Conservation (phyloP, 1,140 invertebrate genomes). For the Propsilocerus akamusi region DNA sequence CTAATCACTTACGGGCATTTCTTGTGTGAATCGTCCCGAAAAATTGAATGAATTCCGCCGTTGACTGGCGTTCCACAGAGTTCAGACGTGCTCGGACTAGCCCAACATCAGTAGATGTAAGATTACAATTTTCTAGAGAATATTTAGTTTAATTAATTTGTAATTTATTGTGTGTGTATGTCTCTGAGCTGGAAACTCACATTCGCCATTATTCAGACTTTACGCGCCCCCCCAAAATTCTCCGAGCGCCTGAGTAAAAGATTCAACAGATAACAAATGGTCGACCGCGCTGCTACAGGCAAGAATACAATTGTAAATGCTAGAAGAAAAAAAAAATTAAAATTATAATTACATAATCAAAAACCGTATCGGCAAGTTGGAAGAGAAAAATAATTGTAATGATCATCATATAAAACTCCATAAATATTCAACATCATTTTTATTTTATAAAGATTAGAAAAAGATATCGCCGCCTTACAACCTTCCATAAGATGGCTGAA, state of each 20-base stretch:
- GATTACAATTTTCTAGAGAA: no score
- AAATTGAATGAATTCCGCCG: background rate
- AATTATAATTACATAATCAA: slow-evolving; percentile 3
- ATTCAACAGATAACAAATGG: background rate
- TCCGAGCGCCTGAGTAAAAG: background rate
- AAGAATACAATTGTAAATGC: background rate
- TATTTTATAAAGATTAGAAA: no score
- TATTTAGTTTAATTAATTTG: slow-evolving; percentile 4
- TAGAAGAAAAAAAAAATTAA: background rate
- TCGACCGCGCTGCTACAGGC: no score
- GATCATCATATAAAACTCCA: background rate
- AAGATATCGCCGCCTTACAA: no score
- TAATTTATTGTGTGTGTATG: background rate
- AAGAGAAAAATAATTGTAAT: background rate
- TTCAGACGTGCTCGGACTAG: no score
- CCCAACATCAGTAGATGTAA: no score
- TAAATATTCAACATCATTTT: background rate
- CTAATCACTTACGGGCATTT: background rate
- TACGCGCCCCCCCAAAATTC: background rate
- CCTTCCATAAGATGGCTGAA: no score
- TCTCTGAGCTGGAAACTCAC: background rate
- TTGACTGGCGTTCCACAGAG: no score
- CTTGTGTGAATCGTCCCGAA: background rate
- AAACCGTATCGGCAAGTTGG: background rate
- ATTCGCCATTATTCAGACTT: background rate